A percentile compares a stretch with the other conserved stretches of the same genome.
Conservation (phyloP, 2,797 vertebrate species). For the Cyclura pinguis region DNA sequence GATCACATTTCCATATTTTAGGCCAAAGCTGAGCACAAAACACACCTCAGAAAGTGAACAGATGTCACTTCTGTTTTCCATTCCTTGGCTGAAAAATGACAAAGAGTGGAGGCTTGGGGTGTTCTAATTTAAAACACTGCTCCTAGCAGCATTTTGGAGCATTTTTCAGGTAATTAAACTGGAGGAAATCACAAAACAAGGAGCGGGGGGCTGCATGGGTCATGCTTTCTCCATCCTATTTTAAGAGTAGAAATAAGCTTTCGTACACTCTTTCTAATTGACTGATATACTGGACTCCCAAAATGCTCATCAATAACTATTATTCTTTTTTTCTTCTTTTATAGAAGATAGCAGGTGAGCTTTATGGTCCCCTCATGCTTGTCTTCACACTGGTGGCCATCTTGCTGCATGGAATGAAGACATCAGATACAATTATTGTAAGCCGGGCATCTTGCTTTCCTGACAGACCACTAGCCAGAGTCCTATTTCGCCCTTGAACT, state of each 20-base stretch:
- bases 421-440: constrained; percentile 96
- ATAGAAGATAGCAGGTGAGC: constrained; percentile 95
- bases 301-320: constrained; percentile 30
- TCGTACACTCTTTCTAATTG: fast-evolving
- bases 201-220: no score
- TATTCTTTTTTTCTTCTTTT: constrained; percentile 16
- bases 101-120: no score
- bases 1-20: no score
- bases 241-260: not conserved
- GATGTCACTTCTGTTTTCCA: no score
- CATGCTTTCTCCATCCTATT: not conserved
- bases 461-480: not conserved
- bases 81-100: no score
- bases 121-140: no score
- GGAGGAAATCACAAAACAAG: no score
- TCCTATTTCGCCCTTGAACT: not conserved
- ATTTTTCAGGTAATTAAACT: no score
- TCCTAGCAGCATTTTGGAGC: no score
- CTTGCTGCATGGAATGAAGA: constrained; percentile 97
- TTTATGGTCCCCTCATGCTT: constrained; percentile 97
- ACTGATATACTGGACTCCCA: not conserved
- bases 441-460: constrained; percentile 41
- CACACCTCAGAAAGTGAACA: no score
- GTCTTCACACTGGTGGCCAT: constrained; percentile 97
- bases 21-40: no score